phyloP scores from a whole-genome alignment of 2,797 vertebrate species.

The Helicolenus hilgendorfi region DNA sequence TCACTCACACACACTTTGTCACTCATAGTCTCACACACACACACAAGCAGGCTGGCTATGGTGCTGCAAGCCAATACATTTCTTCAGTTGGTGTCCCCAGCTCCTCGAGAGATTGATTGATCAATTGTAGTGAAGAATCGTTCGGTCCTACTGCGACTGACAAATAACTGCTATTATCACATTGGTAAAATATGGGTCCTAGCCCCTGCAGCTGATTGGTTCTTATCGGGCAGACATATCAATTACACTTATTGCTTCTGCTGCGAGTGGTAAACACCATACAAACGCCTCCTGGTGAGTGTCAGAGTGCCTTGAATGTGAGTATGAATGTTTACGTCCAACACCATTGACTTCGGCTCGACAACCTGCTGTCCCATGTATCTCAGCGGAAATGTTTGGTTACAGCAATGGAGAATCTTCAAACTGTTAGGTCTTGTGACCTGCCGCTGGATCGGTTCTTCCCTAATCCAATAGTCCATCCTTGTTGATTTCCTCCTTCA shows the following conservation, averaged over 20 bases:
- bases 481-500: not conserved
- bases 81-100: slow-evolving; percentile 20
- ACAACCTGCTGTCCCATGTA: not conserved
- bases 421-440: not conserved
- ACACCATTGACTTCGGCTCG: not conserved
- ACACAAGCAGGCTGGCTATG: not conserved
- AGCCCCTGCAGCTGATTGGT: slow-evolving; percentile 28
- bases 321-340: not conserved
- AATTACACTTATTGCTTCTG: slow-evolving; percentile 17
- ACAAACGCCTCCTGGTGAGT: slow-evolving; percentile 5
- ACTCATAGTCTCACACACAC: not conserved
- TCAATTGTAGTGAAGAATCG: slow-evolving; percentile 50
- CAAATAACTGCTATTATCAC: slow-evolving; percentile 61
- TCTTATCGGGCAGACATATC: slow-evolving; percentile 34
- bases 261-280: slow-evolving; percentile 2
- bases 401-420: not conserved
- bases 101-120: slow-evolving; percentile 51
- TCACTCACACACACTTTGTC: not conserved
- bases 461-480: too few species aligned
- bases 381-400: not conserved
- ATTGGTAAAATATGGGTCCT: slow-evolving; percentile 31
- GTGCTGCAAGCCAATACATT: slow-evolving; percentile 37
- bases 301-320: not conserved
- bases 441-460: too few species aligned
- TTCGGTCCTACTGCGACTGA: slow-evolving; percentile 31